Base-by-base conservation (phyloP, 1,140 invertebrate species). In the Vanessa tameamea region DNA sequence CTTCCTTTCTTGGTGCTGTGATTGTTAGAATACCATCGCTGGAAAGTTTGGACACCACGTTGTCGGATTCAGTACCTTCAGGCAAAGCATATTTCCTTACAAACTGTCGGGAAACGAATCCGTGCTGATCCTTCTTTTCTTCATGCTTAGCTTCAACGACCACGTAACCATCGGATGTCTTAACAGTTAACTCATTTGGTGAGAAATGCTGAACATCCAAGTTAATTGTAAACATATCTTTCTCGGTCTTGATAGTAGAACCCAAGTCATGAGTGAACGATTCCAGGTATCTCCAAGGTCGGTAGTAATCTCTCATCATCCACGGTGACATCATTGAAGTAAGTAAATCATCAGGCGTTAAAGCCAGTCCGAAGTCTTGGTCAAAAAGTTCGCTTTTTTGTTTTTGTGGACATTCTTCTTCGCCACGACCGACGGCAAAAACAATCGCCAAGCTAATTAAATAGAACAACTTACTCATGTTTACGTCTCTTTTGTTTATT, bases 171-270 rank as follows among this genome's bases (percentile, higher is more conserved):
- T 96, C 95, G 1, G 95, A 92, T 0, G 95, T 95, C 84, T 96
- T 97, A 1, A 97, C 96, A 3, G 92, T 94, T 65, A 97, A 94
- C 86, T 97, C 96, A 75, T 96, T 95, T 0, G 97, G 96, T 43
- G 94, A 93, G 61, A 90, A 90, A 61, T 90, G 86, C 64, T 88
- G 87, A 4, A 90, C 88, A 55, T 90, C 87, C 50, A 91, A 75
- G 59, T 87, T 89, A 3, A 90, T 79, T n/a, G 86, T 85, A 72
- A 90, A 90, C 65, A 83, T 82, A 48, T 89, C 81, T 47, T 91
- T 88, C 16, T 91, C 89, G 94, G 96, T 67, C 53, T 87, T 87
- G 47, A 91, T 88, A 1, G 81, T 85, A 1, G 88, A 89, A 59
- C 87, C 86, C n/a, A 87, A 63, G 64, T 87, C 87, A 11, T 73